phyloP scores from a whole-genome alignment of 2,888 invertebrate genomes.

The Cerceris rybyensis region DNA sequence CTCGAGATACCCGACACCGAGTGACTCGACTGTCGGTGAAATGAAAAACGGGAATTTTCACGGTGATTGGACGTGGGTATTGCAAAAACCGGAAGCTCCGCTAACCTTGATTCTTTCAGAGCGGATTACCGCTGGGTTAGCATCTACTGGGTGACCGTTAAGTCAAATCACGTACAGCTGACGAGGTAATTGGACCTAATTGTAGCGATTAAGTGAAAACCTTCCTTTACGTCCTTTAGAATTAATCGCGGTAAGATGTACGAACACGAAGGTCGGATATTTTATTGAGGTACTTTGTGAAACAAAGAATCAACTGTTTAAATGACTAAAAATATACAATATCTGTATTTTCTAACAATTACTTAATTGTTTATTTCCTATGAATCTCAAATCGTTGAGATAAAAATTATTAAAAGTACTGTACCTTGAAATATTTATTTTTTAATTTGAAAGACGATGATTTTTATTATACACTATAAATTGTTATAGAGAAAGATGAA shows the following conservation, averaged over 20 bases:
- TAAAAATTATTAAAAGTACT: too few relatives aligned
- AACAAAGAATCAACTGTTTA: too few relatives aligned
- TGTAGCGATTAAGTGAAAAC: slow-evolving; percentile 30
- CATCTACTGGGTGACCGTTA: slow-evolving; percentile 44
- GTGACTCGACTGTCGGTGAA: slow-evolving; percentile 34
- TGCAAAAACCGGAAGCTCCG: slow-evolving; percentile 66
- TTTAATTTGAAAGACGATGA: too few relatives aligned
- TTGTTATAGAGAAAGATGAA: not conserved
- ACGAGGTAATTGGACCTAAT: slow-evolving; percentile 45
- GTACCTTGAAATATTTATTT: too few relatives aligned
- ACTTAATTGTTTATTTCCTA: too few relatives aligned
- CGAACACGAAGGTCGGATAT: too few relatives aligned
- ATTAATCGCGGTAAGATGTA: not conserved
- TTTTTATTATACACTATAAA: too few relatives aligned
- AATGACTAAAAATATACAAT: too few relatives aligned
- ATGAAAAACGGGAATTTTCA: slow-evolving; percentile 66
- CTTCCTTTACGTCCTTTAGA: not conserved
- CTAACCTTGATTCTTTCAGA: slow-evolving; percentile 66
- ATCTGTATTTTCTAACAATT: too few relatives aligned
- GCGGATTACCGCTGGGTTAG: slow-evolving; percentile 40
- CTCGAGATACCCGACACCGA: slow-evolving; percentile 23
- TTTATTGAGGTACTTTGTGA: too few relatives aligned
- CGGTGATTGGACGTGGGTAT: slow-evolving; percentile 50
- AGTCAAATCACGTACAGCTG: slow-evolving; percentile 33
- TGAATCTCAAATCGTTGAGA: too few relatives aligned